phyloP scores from a whole-genome alignment of 2,797 vertebrate species.

The Notolepis coatsorum region DNA sequence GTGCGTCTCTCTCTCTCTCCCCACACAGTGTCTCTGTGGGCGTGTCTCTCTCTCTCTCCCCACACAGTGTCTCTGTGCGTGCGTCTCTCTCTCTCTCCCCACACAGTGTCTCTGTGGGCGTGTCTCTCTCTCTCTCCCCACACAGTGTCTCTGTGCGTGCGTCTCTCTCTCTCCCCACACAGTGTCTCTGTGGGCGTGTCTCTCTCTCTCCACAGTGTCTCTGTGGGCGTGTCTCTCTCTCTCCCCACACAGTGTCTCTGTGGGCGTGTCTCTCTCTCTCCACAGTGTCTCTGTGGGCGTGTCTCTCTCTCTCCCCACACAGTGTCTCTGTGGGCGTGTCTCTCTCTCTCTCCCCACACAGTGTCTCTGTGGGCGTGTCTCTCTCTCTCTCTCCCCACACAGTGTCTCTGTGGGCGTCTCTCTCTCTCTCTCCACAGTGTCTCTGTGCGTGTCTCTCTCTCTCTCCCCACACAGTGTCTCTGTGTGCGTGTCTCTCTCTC shows the following conservation, averaged over 20 bases:
- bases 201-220: too few species aligned
- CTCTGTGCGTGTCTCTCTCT: conserved; percentile 6
- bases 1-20: too few species aligned
- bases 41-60: too few species aligned
- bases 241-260: too few species aligned
- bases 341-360: not conserved
- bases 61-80: not conserved
- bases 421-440: too few species aligned
- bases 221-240: too few species aligned
- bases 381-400: too few species aligned
- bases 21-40: too few species aligned
- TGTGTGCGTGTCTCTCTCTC: conserved; percentile 19
- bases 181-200: not conserved
- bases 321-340: not conserved
- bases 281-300: conserved; percentile 5
- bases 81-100: conserved; percentile 7
- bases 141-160: too few species aligned
- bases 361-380: not conserved
- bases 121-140: conserved; percentile 21
- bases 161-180: not conserved
- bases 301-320: conserved; percentile 24
- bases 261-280: conserved; percentile 4
- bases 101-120: conserved; percentile 7
- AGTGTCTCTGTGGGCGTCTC: too few species aligned
- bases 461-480: not conserved